Evolutionary conservation across 53 echinoderm and acorn worm species (phyloP).

Genomic region (Astropecten irregularis): DNA sequence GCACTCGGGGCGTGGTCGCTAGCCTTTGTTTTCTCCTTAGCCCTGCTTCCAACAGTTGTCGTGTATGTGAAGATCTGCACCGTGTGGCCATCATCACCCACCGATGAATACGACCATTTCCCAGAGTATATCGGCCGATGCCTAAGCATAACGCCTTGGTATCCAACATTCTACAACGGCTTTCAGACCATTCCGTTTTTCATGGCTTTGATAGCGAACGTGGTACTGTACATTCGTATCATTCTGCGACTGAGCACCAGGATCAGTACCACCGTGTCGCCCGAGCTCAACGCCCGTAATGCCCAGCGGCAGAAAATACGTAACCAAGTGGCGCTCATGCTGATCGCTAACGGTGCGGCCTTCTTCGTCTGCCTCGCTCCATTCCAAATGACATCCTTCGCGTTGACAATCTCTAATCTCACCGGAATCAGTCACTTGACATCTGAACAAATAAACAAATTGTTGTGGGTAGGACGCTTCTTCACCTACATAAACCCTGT

Average conservation of each 20-base stretch:
- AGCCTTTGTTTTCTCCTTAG: conserved; percentile 49
- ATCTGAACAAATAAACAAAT: conserved; percentile 6
- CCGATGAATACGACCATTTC: conserved; percentile 37
- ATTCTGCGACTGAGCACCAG: conserved; percentile 59
- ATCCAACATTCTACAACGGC: conserved; percentile 46
- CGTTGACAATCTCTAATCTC: conserved; percentile 57
- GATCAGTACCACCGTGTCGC: conserved; percentile 12
- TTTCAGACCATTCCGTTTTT: conserved; percentile 82
- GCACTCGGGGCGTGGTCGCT: conserved; percentile 56
- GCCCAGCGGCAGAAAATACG: conserved; percentile 60
- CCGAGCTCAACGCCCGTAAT: conserved; percentile 42
- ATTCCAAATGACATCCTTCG: conserved; percentile 65
- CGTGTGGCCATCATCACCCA: conserved; percentile 71
- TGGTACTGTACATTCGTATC: conserved; percentile 68
- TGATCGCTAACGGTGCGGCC: conserved; percentile 75
- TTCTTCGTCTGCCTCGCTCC: conserved; percentile 86
- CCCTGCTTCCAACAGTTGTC: conserved; percentile 68
- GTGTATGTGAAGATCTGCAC: conserved; percentile 52
- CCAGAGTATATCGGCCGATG: conserved; percentile 60
- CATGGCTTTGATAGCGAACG: conserved; percentile 62
- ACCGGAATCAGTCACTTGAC: conserved; percentile 29
- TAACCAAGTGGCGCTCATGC: conserved; percentile 86
- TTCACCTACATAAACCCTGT: conserved; percentile 65
- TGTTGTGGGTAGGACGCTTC: conserved; percentile 34
- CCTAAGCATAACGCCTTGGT: conserved; percentile 3